A percentile compares a stretch with the other conserved stretches of the same genome.
Conservation (phyloP, 2,113 vertebrate species). For the Brachyistius frenatus region DNA sequence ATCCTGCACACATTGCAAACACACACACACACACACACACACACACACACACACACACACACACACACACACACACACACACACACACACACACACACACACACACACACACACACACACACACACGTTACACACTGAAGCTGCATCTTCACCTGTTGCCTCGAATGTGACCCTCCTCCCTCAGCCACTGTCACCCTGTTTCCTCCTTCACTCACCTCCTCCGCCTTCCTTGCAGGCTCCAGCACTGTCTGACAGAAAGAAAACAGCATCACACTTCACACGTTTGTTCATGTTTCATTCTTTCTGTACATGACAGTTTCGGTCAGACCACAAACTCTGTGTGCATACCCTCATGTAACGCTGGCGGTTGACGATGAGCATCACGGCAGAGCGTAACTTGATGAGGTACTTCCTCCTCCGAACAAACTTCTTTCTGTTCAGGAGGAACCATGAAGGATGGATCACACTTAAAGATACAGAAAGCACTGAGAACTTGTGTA, state of each 20-base stretch:
- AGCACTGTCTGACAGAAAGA: constrained; percentile 82
- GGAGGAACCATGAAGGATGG: neutral
- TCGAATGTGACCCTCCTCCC: neutral
- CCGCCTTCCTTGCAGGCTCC: constrained; percentile 82
- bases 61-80: constrained; percentile 9
- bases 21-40: constrained; percentile 9
- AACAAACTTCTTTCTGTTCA: constrained; percentile 79
- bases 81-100: constrained; percentile 9
- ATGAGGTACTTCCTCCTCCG: constrained; percentile 87
- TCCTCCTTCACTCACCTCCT: constrained; percentile 82
- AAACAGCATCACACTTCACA: constrained; percentile 63
- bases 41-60: constrained; percentile 9
- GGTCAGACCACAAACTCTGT: constrained; percentile 6
- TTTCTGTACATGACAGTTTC: neutral
- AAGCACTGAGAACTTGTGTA: neutral
- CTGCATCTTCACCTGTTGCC: neutral
- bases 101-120: constrained; percentile 1
- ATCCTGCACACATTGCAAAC: constrained; percentile 85
- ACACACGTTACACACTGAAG: constrained; percentile 6
- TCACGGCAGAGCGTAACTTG: constrained; percentile 88
- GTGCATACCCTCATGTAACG: constrained; percentile 92
- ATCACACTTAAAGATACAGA: constrained; percentile 9
- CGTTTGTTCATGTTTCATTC: constrained; percentile 32
- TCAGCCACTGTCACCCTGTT: constrained; percentile 62
- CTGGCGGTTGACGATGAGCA: constrained; percentile 88